Evolutionary conservation across 2,113 vertebrate species (phyloP), one percentile per base, ranked within the genome.

Genomic region (Dendropsophus ebraccatus): DNA sequence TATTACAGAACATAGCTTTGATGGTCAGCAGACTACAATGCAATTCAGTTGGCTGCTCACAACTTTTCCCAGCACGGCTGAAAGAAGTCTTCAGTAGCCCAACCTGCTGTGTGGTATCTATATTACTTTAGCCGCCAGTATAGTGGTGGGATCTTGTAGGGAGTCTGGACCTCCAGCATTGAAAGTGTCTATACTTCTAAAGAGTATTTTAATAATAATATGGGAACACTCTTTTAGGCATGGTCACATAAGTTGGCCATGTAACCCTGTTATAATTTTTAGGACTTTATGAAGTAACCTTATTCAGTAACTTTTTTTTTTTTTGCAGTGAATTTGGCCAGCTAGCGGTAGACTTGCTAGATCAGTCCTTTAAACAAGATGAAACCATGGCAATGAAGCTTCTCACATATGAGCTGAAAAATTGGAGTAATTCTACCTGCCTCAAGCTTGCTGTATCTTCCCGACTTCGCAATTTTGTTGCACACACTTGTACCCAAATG

Each of bases 381-480:
- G 98, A 99, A 94, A 98, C 97, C 0, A 99, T 99, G 98, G 96
- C 98, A 84, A 99, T 99, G 98, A 99, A 99, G 90, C 95, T 99
- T 88, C 93, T 99, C 69, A 99, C 97, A 5, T 99, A 99, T 1
- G 97, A 99, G 89, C 94, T 99, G 30, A 99, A 99, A 92, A 99
- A 99, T 82, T 99, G 98, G 98, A 99, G 98, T 92, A 99, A 99
- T 91, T 98, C 96, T 25, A 99, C 98, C 8, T 99, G 98, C 88
- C 92, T 99, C 89, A 99, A 99, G 88, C 90, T 99, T 91, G 98
- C 98, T 0, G 98, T 99, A 47, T 98, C 97, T 30, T 99, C 98
- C 16, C 95, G 97, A 84, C 94, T 99, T 35, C 95, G 98, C 70
- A 96, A 96, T 0, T 99, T 99, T 84, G 97, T 99, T 67, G 97